phyloP scores from a whole-genome alignment of 2,113 vertebrate species.

The Peucedramus taeniatus region DNA sequence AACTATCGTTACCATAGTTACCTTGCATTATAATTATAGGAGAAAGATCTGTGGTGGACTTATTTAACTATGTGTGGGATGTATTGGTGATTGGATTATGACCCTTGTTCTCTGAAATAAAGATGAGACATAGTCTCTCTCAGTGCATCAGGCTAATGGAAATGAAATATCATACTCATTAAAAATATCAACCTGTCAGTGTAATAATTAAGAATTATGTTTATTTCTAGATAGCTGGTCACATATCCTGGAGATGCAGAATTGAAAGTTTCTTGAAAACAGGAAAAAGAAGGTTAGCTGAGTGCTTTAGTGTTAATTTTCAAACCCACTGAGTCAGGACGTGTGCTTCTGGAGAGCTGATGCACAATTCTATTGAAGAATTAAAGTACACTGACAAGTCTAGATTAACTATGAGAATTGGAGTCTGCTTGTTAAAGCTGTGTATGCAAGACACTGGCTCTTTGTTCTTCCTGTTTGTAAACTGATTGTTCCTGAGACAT shows the following conservation, averaged over 20 bases:
- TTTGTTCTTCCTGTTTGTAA: not conserved
- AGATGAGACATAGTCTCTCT: not conserved
- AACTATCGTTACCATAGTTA: slow-evolving; percentile 62
- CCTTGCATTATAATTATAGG: slow-evolving; percentile 55
- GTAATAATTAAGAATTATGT: not conserved
- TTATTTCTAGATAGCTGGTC: slow-evolving; percentile 13
- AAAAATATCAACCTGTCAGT: not conserved
- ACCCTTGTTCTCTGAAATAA: not conserved
- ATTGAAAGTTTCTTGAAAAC: not conserved
- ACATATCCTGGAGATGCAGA: not conserved
- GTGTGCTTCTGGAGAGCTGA: not conserved
- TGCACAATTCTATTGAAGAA: not conserved
- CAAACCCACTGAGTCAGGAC: not conserved
- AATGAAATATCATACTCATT: not conserved
- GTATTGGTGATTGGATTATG: not conserved
- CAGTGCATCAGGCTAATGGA: not conserved
- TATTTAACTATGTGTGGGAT: slow-evolving; percentile 33
- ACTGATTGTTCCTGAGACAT: not conserved
- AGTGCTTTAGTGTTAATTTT: not conserved
- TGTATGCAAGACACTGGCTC: not conserved
- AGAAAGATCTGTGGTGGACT: slow-evolving; percentile 43
- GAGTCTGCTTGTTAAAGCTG: not conserved
- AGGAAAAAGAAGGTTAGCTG: not conserved
- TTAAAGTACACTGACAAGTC: not conserved
- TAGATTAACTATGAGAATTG: not conserved